Evolutionary conservation across 2,888 invertebrate genomes (phyloP), one percentile per base, ranked within the genome.

Genomic region (Acrocera orbiculus): DNA sequence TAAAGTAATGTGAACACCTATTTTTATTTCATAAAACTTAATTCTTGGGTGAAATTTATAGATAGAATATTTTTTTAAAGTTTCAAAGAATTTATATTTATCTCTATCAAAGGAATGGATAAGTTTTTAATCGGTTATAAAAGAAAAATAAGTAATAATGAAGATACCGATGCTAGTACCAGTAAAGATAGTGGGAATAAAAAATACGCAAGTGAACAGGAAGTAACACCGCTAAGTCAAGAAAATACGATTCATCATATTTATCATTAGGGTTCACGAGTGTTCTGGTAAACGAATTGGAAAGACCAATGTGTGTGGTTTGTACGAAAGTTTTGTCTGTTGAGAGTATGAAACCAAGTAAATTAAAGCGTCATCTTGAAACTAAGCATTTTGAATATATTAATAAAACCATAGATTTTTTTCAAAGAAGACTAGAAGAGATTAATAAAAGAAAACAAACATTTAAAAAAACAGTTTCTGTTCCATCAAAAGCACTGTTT

Each of bases 41-140:
- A 27, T 33, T 33, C 33, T 33, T 33, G 27, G 27, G 22, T 34
- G 28, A 34, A 4, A 34, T 34, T 20, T 34, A 27, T 34, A 27
- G 22, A 27, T 28, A 28, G 28, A 34, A 28, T 28, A 28, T 34
- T 34, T 28, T 34, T 34, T 16, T 28, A 23, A 27, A 34, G 28
- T 27, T 34, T 34, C 31, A 26, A 35, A 25, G 30, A 35, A 35
- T 35, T 35, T 35, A 35, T 35, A 35, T 35, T 35, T 35, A 35
- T 35, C 25, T 31, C 35, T 30, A 30, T 35, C 16, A 33, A 32
- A 30, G 30, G 30, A 35, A 35, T 35, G 31, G 31, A 35, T 35
- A 35, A 35, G 35, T 30, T 35, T 35, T 31, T 35, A 35, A 35
- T 35, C 35, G 26, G 35, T 46, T 48, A 29, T 29, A 42, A 43